phyloP scores from a whole-genome alignment of 1,140 invertebrate species.

The Battus philenor region DNA sequence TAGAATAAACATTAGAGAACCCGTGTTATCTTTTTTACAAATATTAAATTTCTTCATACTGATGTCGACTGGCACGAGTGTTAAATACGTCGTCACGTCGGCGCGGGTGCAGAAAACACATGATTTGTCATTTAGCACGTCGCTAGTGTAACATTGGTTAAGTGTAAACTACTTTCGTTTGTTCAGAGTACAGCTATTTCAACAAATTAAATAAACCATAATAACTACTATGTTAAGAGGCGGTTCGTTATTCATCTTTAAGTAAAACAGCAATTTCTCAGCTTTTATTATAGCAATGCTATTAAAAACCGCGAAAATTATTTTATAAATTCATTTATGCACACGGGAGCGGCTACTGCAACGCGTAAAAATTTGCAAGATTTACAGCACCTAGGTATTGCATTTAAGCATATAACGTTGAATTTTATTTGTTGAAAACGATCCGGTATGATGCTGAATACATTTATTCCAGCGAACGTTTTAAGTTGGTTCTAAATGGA shows the following conservation, averaged over 20 bases:
- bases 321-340: slow-evolving; percentile 13
- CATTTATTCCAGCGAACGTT: slow-evolving; percentile 7
- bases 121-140: slow-evolving; percentile 34
- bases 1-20: slow-evolving; percentile 33
- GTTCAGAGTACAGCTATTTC: too few relatives aligned
- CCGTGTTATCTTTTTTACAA: slow-evolving; percentile 37
- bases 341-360: slow-evolving; percentile 8
- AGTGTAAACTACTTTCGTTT: slow-evolving; percentile 13
- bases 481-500: slow-evolving; percentile 15
- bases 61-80: slow-evolving; percentile 21
- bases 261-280: too few relatives aligned
- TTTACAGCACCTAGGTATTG: slow-evolving; percentile 13
- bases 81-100: slow-evolving; percentile 40
- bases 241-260: too few relatives aligned
- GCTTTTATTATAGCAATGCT: too few relatives aligned
- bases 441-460: slow-evolving; percentile 13
- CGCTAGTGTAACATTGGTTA: slow-evolving; percentile 6
- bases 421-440: slow-evolving; percentile 13
- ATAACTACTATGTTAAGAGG: too few relatives aligned
- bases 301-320: slow-evolving; percentile 4
- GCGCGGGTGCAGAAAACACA: slow-evolving; percentile 20
- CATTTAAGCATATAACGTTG: slow-evolving; percentile 16
- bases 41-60: slow-evolving; percentile 33
- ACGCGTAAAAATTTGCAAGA: slow-evolving; percentile 12
- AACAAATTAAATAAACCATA: too few relatives aligned